These are phyloP conservation scores for Drosophila buzzatii DNA, from an alignment of 2,888 invertebrate genomes.

Conservation along the genomic window DNA sequence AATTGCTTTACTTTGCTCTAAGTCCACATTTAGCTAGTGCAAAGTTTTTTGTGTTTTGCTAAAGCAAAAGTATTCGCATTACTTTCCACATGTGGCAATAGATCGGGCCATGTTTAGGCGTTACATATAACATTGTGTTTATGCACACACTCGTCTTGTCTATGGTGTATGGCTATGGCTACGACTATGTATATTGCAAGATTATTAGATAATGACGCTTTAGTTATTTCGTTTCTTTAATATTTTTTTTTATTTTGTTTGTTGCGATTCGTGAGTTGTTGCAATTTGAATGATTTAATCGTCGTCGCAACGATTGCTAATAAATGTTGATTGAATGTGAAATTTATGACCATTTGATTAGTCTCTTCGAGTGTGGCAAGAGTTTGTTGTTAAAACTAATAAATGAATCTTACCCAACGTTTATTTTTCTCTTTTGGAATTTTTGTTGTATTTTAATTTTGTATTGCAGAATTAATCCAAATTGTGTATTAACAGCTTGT, in stretches of 20 bases:
- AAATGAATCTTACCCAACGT: constrained; percentile 44
- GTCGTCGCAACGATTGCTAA: constrained; percentile 42
- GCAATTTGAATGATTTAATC: constrained; percentile 76
- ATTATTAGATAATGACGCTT: constrained; percentile 75
- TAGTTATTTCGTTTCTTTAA: constrained; percentile 48
- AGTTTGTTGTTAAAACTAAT: neutral
- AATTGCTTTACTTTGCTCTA: constrained; percentile 10
- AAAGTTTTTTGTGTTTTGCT: neutral
- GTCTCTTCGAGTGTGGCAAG: constrained; percentile 5
- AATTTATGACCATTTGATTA: constrained; percentile 48
- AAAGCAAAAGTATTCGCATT: constrained; percentile 19
- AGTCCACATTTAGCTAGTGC: constrained; percentile 11
- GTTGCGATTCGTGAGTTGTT: constrained; percentile 57
- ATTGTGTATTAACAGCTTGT: constrained; percentile 10
- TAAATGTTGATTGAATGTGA: constrained; percentile 55
- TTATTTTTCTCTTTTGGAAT: constrained; percentile 1
- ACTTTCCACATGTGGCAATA: constrained; percentile 63
- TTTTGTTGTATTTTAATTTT: neutral
- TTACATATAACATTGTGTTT: constrained; percentile 39
- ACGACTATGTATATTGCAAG: constrained; percentile 56
- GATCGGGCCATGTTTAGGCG: constrained; percentile 49
- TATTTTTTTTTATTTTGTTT: constrained; percentile 13
- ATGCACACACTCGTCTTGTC: neutral
- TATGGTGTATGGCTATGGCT: neutral
- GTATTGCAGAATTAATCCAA: constrained; percentile 63